Evolutionary conservation across 2,888 invertebrate species (phyloP).

Genomic region (Pseudolycoriella hygida): DNA sequence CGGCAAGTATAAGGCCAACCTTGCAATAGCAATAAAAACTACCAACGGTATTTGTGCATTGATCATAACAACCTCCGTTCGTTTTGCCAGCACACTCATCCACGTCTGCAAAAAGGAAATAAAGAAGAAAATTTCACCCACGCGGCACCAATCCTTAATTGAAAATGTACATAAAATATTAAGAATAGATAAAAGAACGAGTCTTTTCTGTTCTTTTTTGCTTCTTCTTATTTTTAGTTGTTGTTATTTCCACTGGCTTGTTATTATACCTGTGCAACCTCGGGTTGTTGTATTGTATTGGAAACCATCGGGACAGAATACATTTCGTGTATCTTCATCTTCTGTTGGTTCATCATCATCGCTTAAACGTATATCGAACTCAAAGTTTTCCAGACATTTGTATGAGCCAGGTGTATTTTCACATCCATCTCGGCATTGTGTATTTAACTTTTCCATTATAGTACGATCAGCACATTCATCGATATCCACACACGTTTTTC

Average conservation of each 20-base stretch:
- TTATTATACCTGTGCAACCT: slow-evolving; percentile 7
- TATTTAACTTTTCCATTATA: background rate
- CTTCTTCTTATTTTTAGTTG: background rate
- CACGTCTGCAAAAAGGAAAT: slow-evolving; percentile 3
- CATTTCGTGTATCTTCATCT: slow-evolving; percentile 8
- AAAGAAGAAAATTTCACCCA: too few relatives aligned
- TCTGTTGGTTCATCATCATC: slow-evolving; percentile 17
- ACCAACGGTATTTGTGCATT: slow-evolving; percentile 14
- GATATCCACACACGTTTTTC: slow-evolving; percentile 25
- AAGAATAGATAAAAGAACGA: too few relatives aligned
- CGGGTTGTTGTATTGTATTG: slow-evolving; percentile 11
- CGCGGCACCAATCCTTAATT: too few relatives aligned
- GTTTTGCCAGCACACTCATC: slow-evolving; percentile 8
- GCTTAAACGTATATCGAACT: slow-evolving; percentile 8
- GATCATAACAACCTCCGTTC: slow-evolving; percentile 12
- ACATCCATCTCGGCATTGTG: slow-evolving; percentile 30
- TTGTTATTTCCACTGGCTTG: background rate
- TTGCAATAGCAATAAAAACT: slow-evolving; percentile 23
- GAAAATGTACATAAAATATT: too few relatives aligned
- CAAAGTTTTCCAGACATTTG: slow-evolving; percentile 31
- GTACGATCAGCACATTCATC: slow-evolving; percentile 29
- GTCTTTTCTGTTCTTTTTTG: background rate
- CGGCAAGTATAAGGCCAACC: slow-evolving; percentile 17
- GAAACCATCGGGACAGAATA: slow-evolving; percentile 11
- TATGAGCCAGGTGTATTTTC: slow-evolving; percentile 32